Conservation (phyloP, 2,797 vertebrate species). For the Furcifer pardalis region DNA sequence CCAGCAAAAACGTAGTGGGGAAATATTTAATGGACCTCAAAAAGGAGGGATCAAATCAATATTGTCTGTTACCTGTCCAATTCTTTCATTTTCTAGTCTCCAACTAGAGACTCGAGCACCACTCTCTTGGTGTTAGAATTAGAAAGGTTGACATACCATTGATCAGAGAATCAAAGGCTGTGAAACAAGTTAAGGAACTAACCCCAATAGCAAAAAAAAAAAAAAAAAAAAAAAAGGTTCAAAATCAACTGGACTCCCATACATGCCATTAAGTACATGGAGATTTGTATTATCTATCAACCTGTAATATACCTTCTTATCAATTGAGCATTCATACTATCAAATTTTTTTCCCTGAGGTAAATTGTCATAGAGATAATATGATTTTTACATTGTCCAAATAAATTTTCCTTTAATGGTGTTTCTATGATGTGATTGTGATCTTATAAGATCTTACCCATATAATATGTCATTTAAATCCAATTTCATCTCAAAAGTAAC, state of each 20-base stretch:
- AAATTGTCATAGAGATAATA: constrained; percentile 55
- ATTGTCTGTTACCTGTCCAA: constrained; percentile 70
- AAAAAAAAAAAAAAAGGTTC: constrained; percentile 73
- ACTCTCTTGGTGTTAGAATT: constrained; percentile 77
- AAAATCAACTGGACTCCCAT: constrained; percentile 71
- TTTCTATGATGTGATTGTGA: constrained; percentile 22
- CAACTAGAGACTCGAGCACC: constrained; percentile 69
- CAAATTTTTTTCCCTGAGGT: constrained; percentile 54
- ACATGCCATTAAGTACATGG: constrained; percentile 67
- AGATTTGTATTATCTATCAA: constrained; percentile 70
- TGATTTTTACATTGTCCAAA: constrained; percentile 49
- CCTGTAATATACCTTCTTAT: constrained; percentile 66
- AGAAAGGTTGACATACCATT: constrained; percentile 78
- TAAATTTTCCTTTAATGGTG: constrained; percentile 32
- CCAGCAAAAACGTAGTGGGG: constrained; percentile 71
- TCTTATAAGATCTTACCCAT: not conserved
- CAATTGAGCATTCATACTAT: constrained; percentile 53
- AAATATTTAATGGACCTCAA: constrained; percentile 74
- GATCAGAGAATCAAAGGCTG: constrained; percentile 77
- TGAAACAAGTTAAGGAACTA: constrained; percentile 74
- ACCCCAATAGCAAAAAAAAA: constrained; percentile 69
- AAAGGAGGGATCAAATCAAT: constrained; percentile 76
- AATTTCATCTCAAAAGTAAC: not conserved
- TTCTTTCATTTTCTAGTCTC: constrained; percentile 71
- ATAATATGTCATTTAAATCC: constrained; percentile 19